Evolutionary conservation across 2,113 vertebrate genomes (phyloP), one percentile per base, ranked within the genome.

Genomic region (Myiozetetes cayanensis): DNA sequence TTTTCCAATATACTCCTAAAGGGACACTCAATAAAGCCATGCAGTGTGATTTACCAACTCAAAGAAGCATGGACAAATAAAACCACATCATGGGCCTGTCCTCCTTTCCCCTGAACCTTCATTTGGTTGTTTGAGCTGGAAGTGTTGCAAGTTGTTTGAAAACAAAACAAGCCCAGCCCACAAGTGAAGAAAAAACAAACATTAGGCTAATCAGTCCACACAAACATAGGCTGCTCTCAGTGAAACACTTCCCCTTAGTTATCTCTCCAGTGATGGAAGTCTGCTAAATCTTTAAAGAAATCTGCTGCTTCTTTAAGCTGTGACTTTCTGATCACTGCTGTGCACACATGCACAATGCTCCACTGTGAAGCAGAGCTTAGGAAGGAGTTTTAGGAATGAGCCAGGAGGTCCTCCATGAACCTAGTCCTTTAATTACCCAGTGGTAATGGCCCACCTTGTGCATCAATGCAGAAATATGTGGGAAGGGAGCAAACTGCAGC

Each of bases 1-100:
- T 96, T 94, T 96, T 96, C 89, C 95, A 96, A 94, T 97, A 94
- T 86, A 86, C 87, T 91, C 82, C 89, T 96, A 96, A 96, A 94
- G 75, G 91, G 85, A 81, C 79, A 91, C 93, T 96, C 95, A 97
- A 90, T 96, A 96, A 96, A 91, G 89, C 94, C 93, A 81, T 90
- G 78, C 86, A 78, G 65, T 85, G 92, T 96, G 95, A 94, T 96
- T 96, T 97, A 89, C 92, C 95, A 91, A 93, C 82, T 96, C 91
- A 68, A 85, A 90, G 92, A 63, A 91, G 87, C 92, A 89, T n/a
- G 75, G 81, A 80, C 81, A 94, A 94, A 96, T 96, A 92, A 95
- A 94, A 87, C 43, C 61, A 41, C 67, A 63, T 89, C 56, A 75
- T 24, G 62, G 46, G 33, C 76, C 78, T 85, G 85, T 78, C 82